A percentile compares a stretch with the other conserved stretches of the same genome.
Evolutionary conservation across 2,113 vertebrate genomes (phyloP).

Genomic region (Tenrec ecaudatus): DNA sequence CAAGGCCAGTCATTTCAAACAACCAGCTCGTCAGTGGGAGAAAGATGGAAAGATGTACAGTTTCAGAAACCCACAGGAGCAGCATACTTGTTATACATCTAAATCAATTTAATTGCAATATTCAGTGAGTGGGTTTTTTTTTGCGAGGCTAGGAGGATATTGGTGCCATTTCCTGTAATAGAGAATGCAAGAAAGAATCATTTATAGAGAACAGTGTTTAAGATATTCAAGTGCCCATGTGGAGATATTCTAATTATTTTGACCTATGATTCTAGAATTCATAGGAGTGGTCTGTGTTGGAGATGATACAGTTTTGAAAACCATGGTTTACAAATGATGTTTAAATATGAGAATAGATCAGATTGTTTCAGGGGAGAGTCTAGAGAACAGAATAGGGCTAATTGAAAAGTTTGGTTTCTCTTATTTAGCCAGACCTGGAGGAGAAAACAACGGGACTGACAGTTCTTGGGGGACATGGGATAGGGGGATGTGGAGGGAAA

Average conservation of each 20-base stretch:
- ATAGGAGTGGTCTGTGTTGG: neutral
- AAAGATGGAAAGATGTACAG: too few relatives aligned
- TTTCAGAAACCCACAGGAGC: too few relatives aligned
- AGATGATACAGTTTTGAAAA: neutral
- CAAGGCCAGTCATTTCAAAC: too few relatives aligned
- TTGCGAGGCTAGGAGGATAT: neutral
- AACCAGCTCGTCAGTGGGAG: too few relatives aligned
- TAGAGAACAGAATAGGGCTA: neutral
- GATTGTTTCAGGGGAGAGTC: slow-evolving; percentile 19
- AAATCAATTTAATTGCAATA: too few relatives aligned
- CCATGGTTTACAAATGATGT: neutral
- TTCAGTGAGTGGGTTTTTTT: neutral
- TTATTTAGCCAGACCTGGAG: too few relatives aligned
- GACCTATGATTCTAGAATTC: neutral
- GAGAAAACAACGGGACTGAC: too few relatives aligned
- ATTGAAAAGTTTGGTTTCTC: too few relatives aligned
- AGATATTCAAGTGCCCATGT: neutral
- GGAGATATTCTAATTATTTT: slow-evolving; percentile 30
- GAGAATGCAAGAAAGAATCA: neutral
- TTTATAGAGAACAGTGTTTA: neutral
- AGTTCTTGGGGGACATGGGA: too few relatives aligned
- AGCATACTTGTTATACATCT: too few relatives aligned
- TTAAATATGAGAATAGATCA: slow-evolving; percentile 16
- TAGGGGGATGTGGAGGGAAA: too few relatives aligned
- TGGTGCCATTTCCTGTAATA: neutral